Evolutionary conservation across 2,113 vertebrate species (phyloP), one percentile per base, ranked within the genome.

Genomic region (Tursiops truncatus): DNA sequence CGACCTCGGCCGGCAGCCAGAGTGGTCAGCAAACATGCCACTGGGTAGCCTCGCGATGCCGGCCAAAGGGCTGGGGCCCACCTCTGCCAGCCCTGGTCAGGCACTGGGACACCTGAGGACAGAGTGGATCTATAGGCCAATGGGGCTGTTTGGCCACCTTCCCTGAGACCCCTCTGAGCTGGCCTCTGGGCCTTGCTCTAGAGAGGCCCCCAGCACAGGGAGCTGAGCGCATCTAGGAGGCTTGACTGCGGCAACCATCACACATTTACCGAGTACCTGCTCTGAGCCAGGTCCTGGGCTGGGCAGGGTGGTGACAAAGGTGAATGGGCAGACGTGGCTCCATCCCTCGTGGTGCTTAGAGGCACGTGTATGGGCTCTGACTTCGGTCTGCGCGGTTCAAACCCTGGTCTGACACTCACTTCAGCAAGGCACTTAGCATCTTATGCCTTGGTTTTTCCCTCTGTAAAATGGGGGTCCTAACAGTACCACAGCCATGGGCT

Each of bases 281-380:
- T 53, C 17, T 9, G 36, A 63, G 50, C 76, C 88, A 85, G 77
- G 70, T 23, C 44, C 53, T 76, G 76, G n/a, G 71, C 25, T 38
- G 84, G 79, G 56, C 74, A 17, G 18, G 23, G 20, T 2, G 41
- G 3, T 21, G 77, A 58, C 15, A 58, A 8, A 76, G 82, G 26
- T 25, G 31, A 25, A 6, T 0, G 10, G 53, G 36, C 5, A 50
- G 23, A 17, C 0, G 1, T 21, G 44, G 13, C 26, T 44, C 91
- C 13, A 50, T 36, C 84, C 31, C 70, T 71, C 2, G 0, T n/a
- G 50, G 73, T 15, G 21, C 73, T 82, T 17, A 63, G 38, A 76
- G 38, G 41, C 73, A n/a, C 0, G 1, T 9, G 15, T 4, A 0
- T 6, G 26, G 33, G 70, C 26, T 50, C 58, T 17, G 23, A 1